Percentiles rank a stretch among this genome's conserved stretches.
Evolutionary conservation across 1,140 invertebrate species (phyloP).

Genomic region (Anagrus nilaparvatae): DNA sequence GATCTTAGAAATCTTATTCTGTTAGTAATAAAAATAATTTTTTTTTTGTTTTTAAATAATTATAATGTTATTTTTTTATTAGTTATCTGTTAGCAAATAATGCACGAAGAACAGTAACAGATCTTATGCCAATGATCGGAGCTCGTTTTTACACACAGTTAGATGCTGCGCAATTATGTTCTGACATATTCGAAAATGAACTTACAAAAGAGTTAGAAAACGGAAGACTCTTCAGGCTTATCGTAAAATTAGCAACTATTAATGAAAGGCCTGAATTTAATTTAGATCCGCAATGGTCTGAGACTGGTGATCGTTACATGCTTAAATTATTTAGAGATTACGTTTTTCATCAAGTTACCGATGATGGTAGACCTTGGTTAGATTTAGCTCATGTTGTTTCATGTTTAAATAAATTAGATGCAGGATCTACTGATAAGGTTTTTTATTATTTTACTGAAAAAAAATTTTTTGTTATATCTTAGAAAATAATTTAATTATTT

Average conservation of each 20-base stretch:
- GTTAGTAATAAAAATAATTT: slow-evolving; percentile 55
- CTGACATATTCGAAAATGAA: slow-evolving; percentile 84
- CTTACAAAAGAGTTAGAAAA: slow-evolving; percentile 91
- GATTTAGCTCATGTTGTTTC: slow-evolving; percentile 91
- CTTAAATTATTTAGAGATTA: slow-evolving; percentile 96
- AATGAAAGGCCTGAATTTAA: slow-evolving; percentile 92
- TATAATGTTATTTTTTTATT: slow-evolving; percentile 14
- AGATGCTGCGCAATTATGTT: slow-evolving; percentile 76
- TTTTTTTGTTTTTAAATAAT: slow-evolving; percentile 4
- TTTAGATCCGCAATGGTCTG: slow-evolving; percentile 88
- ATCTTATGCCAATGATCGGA: slow-evolving; percentile 99
- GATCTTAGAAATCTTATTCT: slow-evolving; percentile 91
- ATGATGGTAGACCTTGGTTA: slow-evolving; percentile 88
- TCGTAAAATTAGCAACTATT: slow-evolving; percentile 83
- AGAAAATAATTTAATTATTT: not conserved
- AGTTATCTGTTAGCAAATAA: slow-evolving; percentile 71
- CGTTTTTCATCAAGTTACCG: slow-evolving; percentile 87
- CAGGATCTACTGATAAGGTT: slow-evolving; percentile 79
- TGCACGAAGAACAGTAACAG: slow-evolving; percentile 73
- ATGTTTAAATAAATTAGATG: slow-evolving; percentile 88
- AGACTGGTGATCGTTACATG: slow-evolving; percentile 96
- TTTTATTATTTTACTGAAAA: slow-evolving; percentile 3
- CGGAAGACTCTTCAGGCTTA: slow-evolving; percentile 78
- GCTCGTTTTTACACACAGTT: slow-evolving; percentile 93
- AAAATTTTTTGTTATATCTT: not conserved